Evolutionary conservation across 2,888 invertebrate genomes (phyloP), one percentile per base, ranked within the genome.

Genomic region (Hermaeophaga mercurialis): DNA sequence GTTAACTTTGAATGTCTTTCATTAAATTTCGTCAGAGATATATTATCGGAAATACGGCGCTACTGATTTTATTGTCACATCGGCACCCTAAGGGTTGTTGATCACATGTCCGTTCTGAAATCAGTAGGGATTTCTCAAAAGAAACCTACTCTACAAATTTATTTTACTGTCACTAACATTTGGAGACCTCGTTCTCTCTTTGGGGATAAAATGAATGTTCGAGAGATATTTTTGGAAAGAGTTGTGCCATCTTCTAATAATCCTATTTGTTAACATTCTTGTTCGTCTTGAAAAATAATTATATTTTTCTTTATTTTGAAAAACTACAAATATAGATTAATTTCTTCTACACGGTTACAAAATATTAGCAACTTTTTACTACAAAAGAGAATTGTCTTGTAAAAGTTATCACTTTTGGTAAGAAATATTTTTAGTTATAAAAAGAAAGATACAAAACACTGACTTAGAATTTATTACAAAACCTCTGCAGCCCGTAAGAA

Each of bases 141-240:
- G 62, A 66, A 64, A 64, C 58, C 49, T 53, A 60, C 62, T 62
- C 66, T 63, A 68, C 68, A 70, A 70, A 69, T 70, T 68, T 67
- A 69, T 68, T 69, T 68, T 59, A 53, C 57, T 50, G 58, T 56
- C 57, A 60, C 57, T 59, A 58, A 56, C 64, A 68, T 67, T 52
- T 34, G 52, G 31, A 52, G 52, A 52, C 43, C 61, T 65, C 34
- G 19, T 52, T 44, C 34, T 52, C 24, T 43, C 19, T 24, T 33
- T 28, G 33, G 18, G 34, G 43, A 52, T 52, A 33, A 34, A 34
- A 43, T 34, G 28, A 33, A 39, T 39, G 43, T 34, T 52, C 19
- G 14, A 43, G 17, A 12, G 28, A 44, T 52, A 52, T 52, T 34
- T 43, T 43, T 44, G 34, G 9, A 12, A 41, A 43, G 43, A 43